Evolutionary conservation across 2,113 vertebrate species (phyloP), one percentile per base, ranked within the genome.

Genomic region (Protobothrops flavoviridis): DNA sequence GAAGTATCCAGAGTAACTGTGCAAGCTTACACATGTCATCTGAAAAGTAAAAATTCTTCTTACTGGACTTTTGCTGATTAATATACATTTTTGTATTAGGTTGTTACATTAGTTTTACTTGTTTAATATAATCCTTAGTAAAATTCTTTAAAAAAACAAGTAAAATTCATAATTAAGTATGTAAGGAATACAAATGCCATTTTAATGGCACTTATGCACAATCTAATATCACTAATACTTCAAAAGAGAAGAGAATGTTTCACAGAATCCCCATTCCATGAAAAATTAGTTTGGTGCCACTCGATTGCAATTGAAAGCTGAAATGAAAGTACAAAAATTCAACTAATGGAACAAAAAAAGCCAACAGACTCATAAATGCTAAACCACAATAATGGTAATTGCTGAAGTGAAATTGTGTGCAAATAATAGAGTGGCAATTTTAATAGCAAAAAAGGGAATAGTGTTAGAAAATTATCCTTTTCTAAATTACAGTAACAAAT

Each of bases 261-360:
- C 8, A 33, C 12, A 0, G 13, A 39, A 39, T 86, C 4, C 1
- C 93, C 69, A 15, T 53, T 93, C 33, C 13, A 8, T 29, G 23
- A 93, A 57, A 56, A 0, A 50, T 24, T 23, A 0, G 3, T 7
- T 89, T 33, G 7, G 39, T 39, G 56, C 55, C 39, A 45, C 93
- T 59, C 7, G 7, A 85, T 10, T n/a, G 8, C 15, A 81, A 48
- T 12, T 93, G 13, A 43, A 92, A 91, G 33, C 4, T 11, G 23
- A n/a, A 61, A 92, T 69, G 2, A 61, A 74, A 90, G 1, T 12
- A 17, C 5, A 59, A 15, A 0, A 61, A 56, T 52, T 93, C 92
- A 94, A 88, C 5, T 89, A 88, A 88, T n/a, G 5, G 20, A 92
- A 74, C 43, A 53, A 91, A 81, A 87, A 57, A 29, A 81, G 3